Conservation (phyloP, 1,140 invertebrate species). For the Drosophila sp. region DNA sequence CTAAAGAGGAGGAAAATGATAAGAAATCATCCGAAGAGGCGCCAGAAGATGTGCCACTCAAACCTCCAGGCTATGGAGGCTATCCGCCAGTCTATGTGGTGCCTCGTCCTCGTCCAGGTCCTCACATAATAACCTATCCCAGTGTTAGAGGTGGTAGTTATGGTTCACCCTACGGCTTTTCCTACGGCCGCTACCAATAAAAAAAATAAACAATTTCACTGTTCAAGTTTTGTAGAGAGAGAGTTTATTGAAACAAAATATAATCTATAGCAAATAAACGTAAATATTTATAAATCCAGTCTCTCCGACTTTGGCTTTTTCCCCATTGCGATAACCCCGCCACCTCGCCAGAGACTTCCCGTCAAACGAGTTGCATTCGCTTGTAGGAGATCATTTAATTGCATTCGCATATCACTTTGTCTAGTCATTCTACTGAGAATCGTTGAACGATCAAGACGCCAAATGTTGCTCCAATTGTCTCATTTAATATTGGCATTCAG, state of each 20-base stretch:
- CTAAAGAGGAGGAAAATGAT: slow-evolving; percentile 1
- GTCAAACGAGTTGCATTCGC: slow-evolving; percentile 52
- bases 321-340: slow-evolving; percentile 59
- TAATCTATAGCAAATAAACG: slow-evolving; percentile 7
- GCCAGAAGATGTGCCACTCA: slow-evolving; percentile 34
- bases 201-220: neutral
- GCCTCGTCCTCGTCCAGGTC: slow-evolving; percentile 34
- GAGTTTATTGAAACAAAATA: neutral
- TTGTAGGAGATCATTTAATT: slow-evolving; percentile 31
- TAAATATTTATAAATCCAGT: slow-evolving; percentile 27
- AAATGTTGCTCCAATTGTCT: slow-evolving; percentile 29
- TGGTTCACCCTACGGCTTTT: slow-evolving; percentile 38
- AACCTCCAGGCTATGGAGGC: slow-evolving; percentile 31
- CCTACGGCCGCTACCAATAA: slow-evolving; percentile 43
- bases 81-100: slow-evolving; percentile 43
- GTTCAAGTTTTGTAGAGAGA: neutral
- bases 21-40: slow-evolving; percentile 9
- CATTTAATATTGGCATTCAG: slow-evolving; percentile 10
- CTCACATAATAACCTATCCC: slow-evolving; percentile 26
- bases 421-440: slow-evolving; percentile 40
- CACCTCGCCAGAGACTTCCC: slow-evolving; percentile 51
- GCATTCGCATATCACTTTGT: slow-evolving; percentile 16
- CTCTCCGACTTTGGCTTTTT: slow-evolving; percentile 35
- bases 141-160: slow-evolving; percentile 41
- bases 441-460: slow-evolving; percentile 39